Evolutionary conservation across 2,888 invertebrate species (phyloP).

Genomic region (Nycteola revayana): DNA sequence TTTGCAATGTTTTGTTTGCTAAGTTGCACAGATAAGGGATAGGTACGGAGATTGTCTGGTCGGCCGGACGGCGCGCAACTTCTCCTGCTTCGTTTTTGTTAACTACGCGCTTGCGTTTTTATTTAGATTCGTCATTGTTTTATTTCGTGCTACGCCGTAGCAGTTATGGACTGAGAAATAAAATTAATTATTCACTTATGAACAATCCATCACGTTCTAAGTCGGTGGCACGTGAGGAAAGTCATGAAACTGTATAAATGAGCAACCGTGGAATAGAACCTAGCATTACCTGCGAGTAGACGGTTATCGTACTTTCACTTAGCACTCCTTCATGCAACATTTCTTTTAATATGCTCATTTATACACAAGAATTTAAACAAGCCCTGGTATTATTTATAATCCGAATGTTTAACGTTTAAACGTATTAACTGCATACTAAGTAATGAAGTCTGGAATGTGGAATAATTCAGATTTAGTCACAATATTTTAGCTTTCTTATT

Average conservation of each 20-base stretch:
- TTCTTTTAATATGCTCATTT: slow-evolving; percentile 33
- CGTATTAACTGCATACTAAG: slow-evolving; percentile 22
- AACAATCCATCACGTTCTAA: slow-evolving; percentile 34
- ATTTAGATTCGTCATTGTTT: slow-evolving; percentile 28
- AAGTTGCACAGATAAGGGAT: slow-evolving; percentile 75
- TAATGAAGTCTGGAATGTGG: slow-evolving; percentile 19
- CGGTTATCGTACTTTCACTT: slow-evolving; percentile 47
- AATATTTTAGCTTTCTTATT: slow-evolving; percentile 17
- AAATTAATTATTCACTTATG: slow-evolving; percentile 35
- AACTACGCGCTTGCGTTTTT: slow-evolving; percentile 31
- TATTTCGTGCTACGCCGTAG: slow-evolving; percentile 29
- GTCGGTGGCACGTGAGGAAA: slow-evolving; percentile 35
- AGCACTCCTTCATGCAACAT: slow-evolving; percentile 39
- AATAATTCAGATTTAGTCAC: slow-evolving; percentile 20
- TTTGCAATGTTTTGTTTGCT: slow-evolving; percentile 78
- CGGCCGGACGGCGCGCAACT: slow-evolving; percentile 47
- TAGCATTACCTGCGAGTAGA: slow-evolving; percentile 27
- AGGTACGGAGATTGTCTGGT: slow-evolving; percentile 64
- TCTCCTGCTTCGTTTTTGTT: slow-evolving; percentile 36
- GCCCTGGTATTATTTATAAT: slow-evolving; percentile 24
- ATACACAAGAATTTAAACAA: slow-evolving; percentile 24
- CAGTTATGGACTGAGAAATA: slow-evolving; percentile 19
- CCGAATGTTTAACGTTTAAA: slow-evolving; percentile 25
- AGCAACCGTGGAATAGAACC: slow-evolving; percentile 24
- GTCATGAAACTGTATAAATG: slow-evolving; percentile 38